Evolutionary conservation across 2,888 invertebrate genomes (phyloP), one percentile per base, ranked within the genome.

Genomic region (Ametastegia equiseti): DNA sequence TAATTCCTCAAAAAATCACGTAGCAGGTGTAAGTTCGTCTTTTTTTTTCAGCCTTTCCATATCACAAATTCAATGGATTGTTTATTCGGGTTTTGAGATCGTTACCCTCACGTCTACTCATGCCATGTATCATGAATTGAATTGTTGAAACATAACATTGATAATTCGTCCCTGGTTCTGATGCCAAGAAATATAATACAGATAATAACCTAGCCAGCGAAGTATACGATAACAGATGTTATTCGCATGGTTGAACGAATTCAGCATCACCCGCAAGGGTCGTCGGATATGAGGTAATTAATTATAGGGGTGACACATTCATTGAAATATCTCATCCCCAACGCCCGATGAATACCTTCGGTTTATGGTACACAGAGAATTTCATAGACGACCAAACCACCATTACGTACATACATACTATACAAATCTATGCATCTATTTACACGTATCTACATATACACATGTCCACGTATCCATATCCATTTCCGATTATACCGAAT

Each of bases 231-330:
- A 36, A 15, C 19, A 36, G 54, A 54, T 50, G 75, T 23, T 15
- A 36, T 27, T 75, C 75, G 36, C 19, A 75, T 60, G 30, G 45
- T 45, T 47, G 47, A 15, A 71, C 45, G 54, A 36, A 75, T 75
- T 75, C 19, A 54, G 19, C 75, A 75, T 54, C 75, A 13, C 75
- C 6, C 30, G 45, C 45, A 47, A n/a, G n/a, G 6, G n/a, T 45
- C 71, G 27, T 33, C 71, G 30, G 45, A 27, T 75, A 75, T 36
- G 54, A 75, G 19, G 50, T 75, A 54, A 75, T 54, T 75, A 75
- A 75, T 75, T 75, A 36, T 30, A 54, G 75, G 33, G n/a, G 33
- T 5, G 75, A 33, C 75, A 36, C 50, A 54, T 75, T 54, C 50
- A 75, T 75, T 75, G 54, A 75, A 33, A 54, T 33, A 75, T 71